Evolutionary conservation across 2,888 invertebrate species (phyloP), one percentile per base, ranked within the genome.

Genomic region (Pterobdella sp.): DNA sequence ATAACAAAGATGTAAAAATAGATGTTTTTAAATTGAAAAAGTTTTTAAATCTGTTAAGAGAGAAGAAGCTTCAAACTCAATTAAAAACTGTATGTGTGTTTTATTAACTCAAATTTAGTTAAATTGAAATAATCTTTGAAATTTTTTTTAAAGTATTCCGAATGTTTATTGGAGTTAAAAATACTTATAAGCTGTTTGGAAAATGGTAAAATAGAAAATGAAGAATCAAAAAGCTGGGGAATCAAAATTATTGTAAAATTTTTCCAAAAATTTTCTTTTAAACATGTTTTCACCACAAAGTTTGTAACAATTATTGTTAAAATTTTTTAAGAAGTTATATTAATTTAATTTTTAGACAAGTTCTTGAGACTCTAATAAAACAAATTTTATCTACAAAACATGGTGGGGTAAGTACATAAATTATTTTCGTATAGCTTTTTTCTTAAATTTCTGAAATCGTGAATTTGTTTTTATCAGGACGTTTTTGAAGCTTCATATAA

Each of bases 21-120:
- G 60, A 56, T 56, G 26, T 56, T 18, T 56, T 56, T n/a, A 56
- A n/a, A 56, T 26, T 56, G 60, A 56, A 56, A n/a, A 56, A 56
- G n/a, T 18, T 56, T 22, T 26, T 56, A 26, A 26, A 56, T n/a
- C 3, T 56, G n/a, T 3, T 42, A 22, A 42, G 49, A 42, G 7
- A 22, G 4, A 56, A 22, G 26, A 26, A 56, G 60, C 4, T 26
- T 56, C 4, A 56, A 22, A 22, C n/a, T 56, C n/a, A 22, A 4
- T 14, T 56, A 22, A 22, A 4, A 56, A 56, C 4, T 4, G 60
- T 56, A 18, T 56, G n/a, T 26, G 18, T 3, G 26, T 56, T 56
- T 56, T 26, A 7, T 26, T 26, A 56, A n/a, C 60, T 26, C n/a
- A 56, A 26, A 4, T 56, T 56, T 22, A 18, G 26, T 22, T 42